Percentiles rank a stretch among this genome's conserved stretches.
phyloP scores from a whole-genome alignment of 2,797 vertebrate species.

The Diplodus sargus region DNA sequence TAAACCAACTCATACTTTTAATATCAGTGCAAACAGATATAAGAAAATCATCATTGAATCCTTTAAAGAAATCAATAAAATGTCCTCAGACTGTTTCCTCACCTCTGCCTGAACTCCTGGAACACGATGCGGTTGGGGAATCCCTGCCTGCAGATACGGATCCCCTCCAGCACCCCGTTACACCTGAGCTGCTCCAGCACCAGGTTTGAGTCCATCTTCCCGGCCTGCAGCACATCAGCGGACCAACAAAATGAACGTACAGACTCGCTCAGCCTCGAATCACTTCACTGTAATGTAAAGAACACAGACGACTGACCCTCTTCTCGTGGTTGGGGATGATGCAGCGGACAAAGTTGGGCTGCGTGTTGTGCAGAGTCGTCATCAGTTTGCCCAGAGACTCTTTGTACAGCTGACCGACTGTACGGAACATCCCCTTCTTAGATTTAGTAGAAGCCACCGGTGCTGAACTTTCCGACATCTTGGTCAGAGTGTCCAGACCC shows the following conservation, averaged over 20 bases:
- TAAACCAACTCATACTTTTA: no score
- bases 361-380: constrained; percentile 96
- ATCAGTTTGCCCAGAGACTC: constrained; percentile 96
- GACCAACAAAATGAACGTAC: background rate
- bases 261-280: no score
- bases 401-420: constrained; percentile 97
- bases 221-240: constrained; percentile 82
- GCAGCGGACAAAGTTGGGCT: constrained; percentile 98
- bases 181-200: constrained; percentile 96
- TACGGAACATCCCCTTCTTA: constrained; percentile 99
- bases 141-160: constrained; percentile 95
- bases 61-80: background rate
- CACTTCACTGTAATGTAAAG: background rate
- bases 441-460: constrained; percentile 91
- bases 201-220: constrained; percentile 93
- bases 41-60: no score
- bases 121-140: constrained; percentile 98
- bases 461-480: constrained; percentile 93
- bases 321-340: constrained; percentile 99
- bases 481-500: constrained; percentile 95
- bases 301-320: constrained; percentile 78
- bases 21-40: background rate
- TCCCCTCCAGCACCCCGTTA: constrained; percentile 96
- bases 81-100: constrained; percentile 30
- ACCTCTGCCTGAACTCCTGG: constrained; percentile 98